Base-by-base conservation (phyloP, 2,113 vertebrate genomes). In the Circaetus gallicus region DNA sequence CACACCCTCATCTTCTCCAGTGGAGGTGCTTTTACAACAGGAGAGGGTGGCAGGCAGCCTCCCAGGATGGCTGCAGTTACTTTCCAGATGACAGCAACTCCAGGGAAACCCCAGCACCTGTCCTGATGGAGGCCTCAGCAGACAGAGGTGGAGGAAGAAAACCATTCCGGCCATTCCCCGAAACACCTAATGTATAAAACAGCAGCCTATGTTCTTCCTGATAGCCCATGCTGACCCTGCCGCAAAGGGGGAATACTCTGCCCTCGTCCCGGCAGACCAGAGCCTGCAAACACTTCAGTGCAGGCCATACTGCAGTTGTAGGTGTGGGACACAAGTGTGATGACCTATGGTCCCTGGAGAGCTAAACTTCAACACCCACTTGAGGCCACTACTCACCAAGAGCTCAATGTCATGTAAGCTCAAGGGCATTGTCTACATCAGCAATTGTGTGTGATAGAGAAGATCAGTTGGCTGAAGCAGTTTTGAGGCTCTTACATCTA, bases 301-400 rank as follows among this genome's bases (percentile, higher is more conserved):
- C 36, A 21, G n/a, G 62, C 80, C 53, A 21, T 1, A 2, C 45
- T 56, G 71, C 71, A n/a, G 77, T 22, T 43, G 52, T 14, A 29
- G 50, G 11, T 16, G 55, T n/a, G 65, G 66, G 70, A 43, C 70
- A 79, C 13, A 26, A 24, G 9, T 0, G 0, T 12, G 56, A 13
- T 61, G 85, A 93, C 70, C 61, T 58, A 3, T 9, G 9, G 49
- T 72, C 73, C 45, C 65, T 28, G 24, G 13, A 70, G 66, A 70
- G 67, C 74, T 45, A 7, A 83, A 80, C 59, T 86, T 95, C 93
- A 96, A 45, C 88, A 95, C 50, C 28, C 76, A 66, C 95, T 93
- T 83, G 58, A 89, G 53, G 49, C 58, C 34, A 10, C 67, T 26
- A 14, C 40, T 58, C 63, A 77, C 40, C 67, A 49, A 65, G 62